Base-by-base conservation (phyloP, 2,888 invertebrate species). In the Galeruca laticollis region DNA sequence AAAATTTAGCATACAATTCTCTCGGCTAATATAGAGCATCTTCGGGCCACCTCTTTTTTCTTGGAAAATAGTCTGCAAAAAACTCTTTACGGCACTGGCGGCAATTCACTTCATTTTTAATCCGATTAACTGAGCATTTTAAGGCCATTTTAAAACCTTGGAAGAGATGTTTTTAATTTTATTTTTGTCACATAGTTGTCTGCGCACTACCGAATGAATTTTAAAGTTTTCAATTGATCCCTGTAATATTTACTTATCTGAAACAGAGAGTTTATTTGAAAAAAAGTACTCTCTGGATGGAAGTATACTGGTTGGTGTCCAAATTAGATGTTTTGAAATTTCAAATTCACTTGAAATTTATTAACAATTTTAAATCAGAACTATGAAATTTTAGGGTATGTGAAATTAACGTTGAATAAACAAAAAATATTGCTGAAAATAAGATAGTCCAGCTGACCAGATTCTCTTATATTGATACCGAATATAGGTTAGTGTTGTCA, bases 121-220 rank as follows among this genome's bases (percentile, higher is more conserved):
- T 72, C 73, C 68, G 66, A 68, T 61, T 74, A 75, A 75, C 76
- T 79, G 78, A 77, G 78, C 77, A 78, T 75, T 75, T 77, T 82
- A 80, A 82, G 81, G 81, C 81, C 82, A 79, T 82, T 80, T 70
- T 75, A 75, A 75, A 82, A 81, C 81, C 81, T 80, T 79, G 78
- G 76, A 79, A 80, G 78, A 78, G 73, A 68, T 72, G 74, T 75
- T 71, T 72, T 65, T 69, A 69, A 66, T 20, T 60, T 68, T 72
- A 73, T 66, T 37, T 49, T 11, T 15, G 37, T 52, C 54, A 31
- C 51, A 21, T 15, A 63, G 60, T 54, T 56, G 37, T 61, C 62
- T 26, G 31, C 15, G 65, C 70, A 68, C 52, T 31, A 52, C 26
- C 52, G 52, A 52, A 52, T 47, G 6, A 40, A 54, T 59, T 64